These are phyloP conservation scores for Tachina grossa DNA, from an alignment of 2,888 invertebrate genomes.

Conservation along the genomic window DNA sequence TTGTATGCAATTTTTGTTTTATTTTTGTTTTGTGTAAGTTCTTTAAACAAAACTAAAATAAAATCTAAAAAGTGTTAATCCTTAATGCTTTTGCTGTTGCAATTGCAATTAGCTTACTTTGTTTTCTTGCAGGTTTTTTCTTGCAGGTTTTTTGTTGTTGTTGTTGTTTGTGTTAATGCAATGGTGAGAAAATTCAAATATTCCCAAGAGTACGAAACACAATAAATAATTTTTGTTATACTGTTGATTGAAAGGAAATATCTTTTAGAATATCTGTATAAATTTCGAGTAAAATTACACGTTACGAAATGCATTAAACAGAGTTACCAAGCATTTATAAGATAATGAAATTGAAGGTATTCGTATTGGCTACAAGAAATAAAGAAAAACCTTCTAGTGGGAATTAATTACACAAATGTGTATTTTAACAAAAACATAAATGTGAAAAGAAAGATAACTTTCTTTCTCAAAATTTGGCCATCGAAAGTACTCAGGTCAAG, in stretches of 20 bases:
- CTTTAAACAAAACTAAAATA: conserved; percentile 11
- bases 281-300: conserved; percentile 51
- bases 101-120: conserved; percentile 14
- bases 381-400: not conserved
- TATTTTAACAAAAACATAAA: not conserved
- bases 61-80: conserved; percentile 35
- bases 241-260: conserved; percentile 60
- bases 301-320: conserved; percentile 19
- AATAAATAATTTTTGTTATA: conserved; percentile 60
- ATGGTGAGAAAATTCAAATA: conserved; percentile 59
- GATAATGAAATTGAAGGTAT: not conserved
- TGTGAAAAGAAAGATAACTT: not conserved
- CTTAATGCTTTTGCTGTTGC: conserved; percentile 5
- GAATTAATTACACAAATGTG: not conserved
- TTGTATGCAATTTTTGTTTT: not conserved
- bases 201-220: conserved; percentile 43
- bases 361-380: not conserved
- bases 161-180: not conserved
- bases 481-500: no score
- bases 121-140: not conserved
- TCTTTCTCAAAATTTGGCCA: no score
- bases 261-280: conserved; percentile 47
- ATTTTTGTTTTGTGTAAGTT: conserved; percentile 22
- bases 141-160: not conserved
- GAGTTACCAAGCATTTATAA: conserved; percentile 31